phyloP scores from a whole-genome alignment of 1,140 invertebrate species.

The Cydia splendana region DNA sequence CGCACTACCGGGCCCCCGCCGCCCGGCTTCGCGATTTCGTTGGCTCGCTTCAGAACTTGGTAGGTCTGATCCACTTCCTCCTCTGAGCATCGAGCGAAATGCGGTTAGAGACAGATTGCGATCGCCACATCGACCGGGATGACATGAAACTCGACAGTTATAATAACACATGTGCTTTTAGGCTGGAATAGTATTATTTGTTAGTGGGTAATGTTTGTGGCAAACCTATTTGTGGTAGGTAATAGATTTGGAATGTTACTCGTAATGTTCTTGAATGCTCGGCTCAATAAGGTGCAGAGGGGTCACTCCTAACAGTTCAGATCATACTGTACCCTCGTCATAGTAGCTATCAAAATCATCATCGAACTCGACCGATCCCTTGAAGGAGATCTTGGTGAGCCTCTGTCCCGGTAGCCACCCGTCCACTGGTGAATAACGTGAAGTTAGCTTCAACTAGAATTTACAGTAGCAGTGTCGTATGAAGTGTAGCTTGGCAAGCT shows the following conservation, averaged over 20 bases:
- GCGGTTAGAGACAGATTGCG: conserved; percentile 54
- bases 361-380: conserved; percentile 75
- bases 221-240: conserved; percentile 36
- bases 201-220: conserved; percentile 42
- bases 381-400: conserved; percentile 77
- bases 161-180: conserved; percentile 41
- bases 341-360: conserved; percentile 78
- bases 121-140: conserved; percentile 37
- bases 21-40: conserved; percentile 86
- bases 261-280: conserved; percentile 55
- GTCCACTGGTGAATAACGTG: conserved; percentile 70
- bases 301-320: conserved; percentile 58
- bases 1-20: conserved; percentile 76
- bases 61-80: conserved; percentile 93
- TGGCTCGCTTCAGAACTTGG: conserved; percentile 95
- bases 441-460: conserved; percentile 60
- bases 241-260: conserved; percentile 47
- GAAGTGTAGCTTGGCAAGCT: conserved; percentile 32
- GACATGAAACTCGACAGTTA: conserved; percentile 43
- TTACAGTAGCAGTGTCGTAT: conserved; percentile 39
- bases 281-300: conserved; percentile 51
- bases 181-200: conserved; percentile 39
- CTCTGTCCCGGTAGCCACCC: conserved; percentile 79
- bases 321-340: conserved; percentile 73
- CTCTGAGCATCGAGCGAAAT: conserved; percentile 76